Evolutionary conservation across 1,140 invertebrate species (phyloP).

Genomic region (Whitmania pigra): DNA sequence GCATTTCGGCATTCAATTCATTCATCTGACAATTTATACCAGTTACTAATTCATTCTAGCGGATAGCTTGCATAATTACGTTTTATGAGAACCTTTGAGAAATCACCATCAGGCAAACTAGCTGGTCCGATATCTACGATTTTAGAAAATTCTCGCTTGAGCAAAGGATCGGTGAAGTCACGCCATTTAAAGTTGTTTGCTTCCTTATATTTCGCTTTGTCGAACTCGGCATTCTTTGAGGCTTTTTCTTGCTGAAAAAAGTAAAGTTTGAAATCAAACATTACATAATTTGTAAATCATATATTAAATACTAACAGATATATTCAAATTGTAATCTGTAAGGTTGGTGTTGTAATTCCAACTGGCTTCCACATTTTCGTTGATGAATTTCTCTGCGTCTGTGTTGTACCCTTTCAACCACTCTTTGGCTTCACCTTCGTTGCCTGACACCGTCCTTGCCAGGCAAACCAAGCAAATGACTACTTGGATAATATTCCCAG

Average conservation of each 20-base stretch:
- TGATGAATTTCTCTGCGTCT: conserved; percentile 7
- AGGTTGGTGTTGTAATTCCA: conserved; percentile 24
- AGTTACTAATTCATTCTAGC: not conserved
- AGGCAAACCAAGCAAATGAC: too few relatives aligned
- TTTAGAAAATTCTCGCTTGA: conserved; percentile 60
- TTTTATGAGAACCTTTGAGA: conserved; percentile 9
- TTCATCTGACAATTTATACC: conserved; percentile 43
- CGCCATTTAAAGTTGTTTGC: conserved; percentile 46
- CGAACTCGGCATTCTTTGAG: conserved; percentile 9
- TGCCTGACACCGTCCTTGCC: too few relatives aligned
- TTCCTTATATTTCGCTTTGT: conserved; percentile 27
- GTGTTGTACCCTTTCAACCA: conserved; percentile 20
- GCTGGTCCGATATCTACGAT: conserved; percentile 62
- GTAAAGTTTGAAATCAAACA: not conserved
- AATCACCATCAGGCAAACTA: conserved; percentile 43
- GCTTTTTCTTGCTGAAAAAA: conserved; percentile 10
- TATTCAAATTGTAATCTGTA: conserved; percentile 19
- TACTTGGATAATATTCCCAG: too few relatives aligned
- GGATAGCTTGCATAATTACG: not conserved
- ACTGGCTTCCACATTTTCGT: conserved; percentile 12
- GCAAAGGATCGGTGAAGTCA: conserved; percentile 53
- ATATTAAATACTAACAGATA: conserved; percentile 9
- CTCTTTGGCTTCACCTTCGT: conserved; percentile 17
- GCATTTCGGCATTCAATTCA: conserved; percentile 57
- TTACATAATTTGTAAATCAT: not conserved